A percentile compares a stretch with the other conserved stretches of the same genome.
Conservation (phyloP, 2,888 invertebrate genomes). For the Danaus chrysippus region DNA sequence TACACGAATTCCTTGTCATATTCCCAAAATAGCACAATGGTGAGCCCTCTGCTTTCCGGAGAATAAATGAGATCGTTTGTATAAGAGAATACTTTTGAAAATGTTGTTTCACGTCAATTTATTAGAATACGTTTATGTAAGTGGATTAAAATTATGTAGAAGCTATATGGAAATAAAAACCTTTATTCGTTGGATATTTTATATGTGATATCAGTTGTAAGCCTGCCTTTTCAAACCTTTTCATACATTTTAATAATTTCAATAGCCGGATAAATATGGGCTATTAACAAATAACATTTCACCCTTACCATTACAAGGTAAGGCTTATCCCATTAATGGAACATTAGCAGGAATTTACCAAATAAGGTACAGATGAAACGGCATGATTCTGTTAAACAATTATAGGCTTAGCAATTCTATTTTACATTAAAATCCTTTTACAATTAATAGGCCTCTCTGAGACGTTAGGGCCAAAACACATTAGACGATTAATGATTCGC, state of each 20-base stretch:
- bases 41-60: slow-evolving; percentile 6
- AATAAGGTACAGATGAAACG: background rate
- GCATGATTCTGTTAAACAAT: background rate
- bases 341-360: slow-evolving; percentile 4
- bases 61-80: slow-evolving; percentile 15
- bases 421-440: background rate
- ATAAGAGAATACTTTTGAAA: slow-evolving; percentile 18
- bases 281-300: background rate
- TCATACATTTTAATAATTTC: no score
- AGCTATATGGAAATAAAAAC: background rate
- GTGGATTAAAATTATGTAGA: slow-evolving; percentile 19
- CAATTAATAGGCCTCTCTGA: background rate
- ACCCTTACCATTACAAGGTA: background rate
- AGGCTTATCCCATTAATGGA: background rate
- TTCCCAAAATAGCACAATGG: slow-evolving; percentile 13
- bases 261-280: background rate
- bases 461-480: background rate
- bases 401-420: background rate
- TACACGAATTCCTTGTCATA: slow-evolving; percentile 9
- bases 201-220: background rate
- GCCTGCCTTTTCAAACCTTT: no score
- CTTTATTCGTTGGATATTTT: background rate
- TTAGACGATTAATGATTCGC: background rate
- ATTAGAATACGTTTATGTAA: slow-evolving; percentile 13
- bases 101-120: slow-evolving; percentile 10